A percentile compares a stretch with the other conserved stretches of the same genome.
phyloP scores from a whole-genome alignment of 2,888 invertebrate genomes.

The Brachypalpus laphriformis region DNA sequence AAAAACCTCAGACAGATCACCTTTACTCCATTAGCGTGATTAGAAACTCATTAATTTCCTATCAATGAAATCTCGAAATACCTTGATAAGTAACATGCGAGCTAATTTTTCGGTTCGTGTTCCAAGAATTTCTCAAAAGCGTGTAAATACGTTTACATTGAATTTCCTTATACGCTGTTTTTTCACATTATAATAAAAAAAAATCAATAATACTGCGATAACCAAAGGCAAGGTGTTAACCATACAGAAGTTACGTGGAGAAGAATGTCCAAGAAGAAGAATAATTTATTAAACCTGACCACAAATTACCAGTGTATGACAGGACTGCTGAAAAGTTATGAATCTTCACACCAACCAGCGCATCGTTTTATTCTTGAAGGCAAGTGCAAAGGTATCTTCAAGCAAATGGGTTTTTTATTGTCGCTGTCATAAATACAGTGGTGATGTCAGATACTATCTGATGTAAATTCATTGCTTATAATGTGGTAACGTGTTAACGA shows the following conservation, averaged over 20 bases:
- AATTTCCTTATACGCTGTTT: neutral
- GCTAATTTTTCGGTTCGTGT: neutral
- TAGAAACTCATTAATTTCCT: constrained; percentile 4
- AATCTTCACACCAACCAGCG: constrained; percentile 31
- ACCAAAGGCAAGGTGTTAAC: constrained; percentile 28
- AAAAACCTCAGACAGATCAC: neutral
- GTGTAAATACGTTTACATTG: neutral
- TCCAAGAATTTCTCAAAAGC: constrained; percentile 15
- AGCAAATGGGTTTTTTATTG: constrained; percentile 45
- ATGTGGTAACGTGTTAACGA: constrained; percentile 32
- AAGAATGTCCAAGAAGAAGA: constrained; percentile 14
- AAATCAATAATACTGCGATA: constrained; percentile 33
- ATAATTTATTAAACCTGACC: constrained; percentile 57
- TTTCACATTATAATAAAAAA: constrained; percentile 25
- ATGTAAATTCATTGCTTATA: constrained; percentile 31
- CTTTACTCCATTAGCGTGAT: constrained; percentile 3
- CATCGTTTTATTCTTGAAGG: constrained; percentile 38
- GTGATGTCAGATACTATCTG: constrained; percentile 49
- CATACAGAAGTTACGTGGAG: constrained; percentile 23
- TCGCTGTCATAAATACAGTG: constrained; percentile 47
- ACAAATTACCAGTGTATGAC: constrained; percentile 63
- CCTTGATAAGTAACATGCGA: neutral
- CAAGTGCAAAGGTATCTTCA: constrained; percentile 30
- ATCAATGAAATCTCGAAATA: neutral
- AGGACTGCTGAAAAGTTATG: constrained; percentile 54